These are phyloP conservation scores for Platycnemis pennipes DNA, from an alignment of 2,888 invertebrate genomes.

Conservation along the genomic window DNA sequence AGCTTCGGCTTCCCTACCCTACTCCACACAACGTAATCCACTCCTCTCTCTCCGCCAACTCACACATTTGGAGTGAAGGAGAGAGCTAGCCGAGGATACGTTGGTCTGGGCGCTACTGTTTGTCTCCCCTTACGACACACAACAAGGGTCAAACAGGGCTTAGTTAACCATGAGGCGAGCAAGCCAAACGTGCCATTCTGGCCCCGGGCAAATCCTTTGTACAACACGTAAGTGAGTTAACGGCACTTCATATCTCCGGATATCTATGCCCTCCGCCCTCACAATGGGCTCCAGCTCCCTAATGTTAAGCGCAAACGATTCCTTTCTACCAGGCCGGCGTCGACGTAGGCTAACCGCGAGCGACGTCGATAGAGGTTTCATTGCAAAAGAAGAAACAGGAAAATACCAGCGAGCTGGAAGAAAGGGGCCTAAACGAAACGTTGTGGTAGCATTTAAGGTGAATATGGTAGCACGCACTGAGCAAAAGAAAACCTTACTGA, in stretches of 20 bases:
- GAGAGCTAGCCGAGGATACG: neutral
- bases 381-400: neutral
- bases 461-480: too few species aligned
- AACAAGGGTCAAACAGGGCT: slow-evolving; percentile 35
- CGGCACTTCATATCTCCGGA: neutral
- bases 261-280: neutral
- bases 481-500: too few species aligned
- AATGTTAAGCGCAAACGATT: neutral
- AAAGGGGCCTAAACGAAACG: too few species aligned
- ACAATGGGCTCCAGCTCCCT: neutral
- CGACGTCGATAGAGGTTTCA: neutral
- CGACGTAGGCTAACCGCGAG: neutral
- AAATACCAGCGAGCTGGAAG: too few species aligned
- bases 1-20: neutral
- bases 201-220: neutral
- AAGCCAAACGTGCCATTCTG: neutral
- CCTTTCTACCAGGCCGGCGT: neutral
- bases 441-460: too few species aligned
- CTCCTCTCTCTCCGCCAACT: neutral
- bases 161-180: slow-evolving; percentile 9
- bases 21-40: neutral
- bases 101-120: neutral
- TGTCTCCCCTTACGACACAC: neutral
- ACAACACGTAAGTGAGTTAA: slow-evolving; percentile 32
- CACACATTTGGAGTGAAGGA: neutral